phyloP scores from a whole-genome alignment of 2,888 invertebrate species.

The Heliconius ismenius region DNA sequence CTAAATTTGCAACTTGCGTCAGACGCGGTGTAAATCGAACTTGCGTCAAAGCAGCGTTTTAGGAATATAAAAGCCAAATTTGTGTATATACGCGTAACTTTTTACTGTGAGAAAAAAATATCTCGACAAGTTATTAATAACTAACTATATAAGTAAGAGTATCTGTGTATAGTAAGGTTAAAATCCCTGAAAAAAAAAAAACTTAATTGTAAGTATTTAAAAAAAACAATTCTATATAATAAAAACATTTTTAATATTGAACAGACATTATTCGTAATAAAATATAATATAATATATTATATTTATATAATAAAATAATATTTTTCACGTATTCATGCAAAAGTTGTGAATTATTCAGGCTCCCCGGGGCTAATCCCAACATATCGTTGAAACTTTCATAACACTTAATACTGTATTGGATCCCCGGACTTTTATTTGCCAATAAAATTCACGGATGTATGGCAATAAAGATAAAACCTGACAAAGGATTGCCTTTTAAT shows the following conservation, averaged over 20 bases:
- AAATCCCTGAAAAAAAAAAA: background rate
- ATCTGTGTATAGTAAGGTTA: background rate
- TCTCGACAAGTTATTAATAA: no score
- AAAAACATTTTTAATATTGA: no score
- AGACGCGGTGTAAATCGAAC: background rate
- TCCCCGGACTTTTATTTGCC: conserved; percentile 27
- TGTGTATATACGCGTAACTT: no score
- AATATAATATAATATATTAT: background rate
- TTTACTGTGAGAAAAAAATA: no score
- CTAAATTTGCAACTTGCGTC: background rate
- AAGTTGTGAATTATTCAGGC: conserved; percentile 15
- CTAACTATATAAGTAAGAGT: no score
- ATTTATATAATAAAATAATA: conserved; percentile 2
- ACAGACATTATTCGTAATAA: background rate
- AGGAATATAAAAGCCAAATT: no score
- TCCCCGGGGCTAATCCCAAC: conserved; percentile 22
- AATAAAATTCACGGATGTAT: conserved; percentile 27
- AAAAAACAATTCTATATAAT: background rate
- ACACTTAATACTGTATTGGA: conserved; percentile 27
- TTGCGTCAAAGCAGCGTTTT: background rate
- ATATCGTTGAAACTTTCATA: conserved; percentile 29
- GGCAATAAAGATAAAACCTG: conserved; percentile 27
- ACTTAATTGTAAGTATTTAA: no score
- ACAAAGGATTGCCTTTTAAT: conserved; percentile 26
- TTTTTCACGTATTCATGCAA: conserved; percentile 4